Base-by-base conservation (phyloP, 2,888 invertebrate genomes). In the Thymelicus sylvestris region DNA sequence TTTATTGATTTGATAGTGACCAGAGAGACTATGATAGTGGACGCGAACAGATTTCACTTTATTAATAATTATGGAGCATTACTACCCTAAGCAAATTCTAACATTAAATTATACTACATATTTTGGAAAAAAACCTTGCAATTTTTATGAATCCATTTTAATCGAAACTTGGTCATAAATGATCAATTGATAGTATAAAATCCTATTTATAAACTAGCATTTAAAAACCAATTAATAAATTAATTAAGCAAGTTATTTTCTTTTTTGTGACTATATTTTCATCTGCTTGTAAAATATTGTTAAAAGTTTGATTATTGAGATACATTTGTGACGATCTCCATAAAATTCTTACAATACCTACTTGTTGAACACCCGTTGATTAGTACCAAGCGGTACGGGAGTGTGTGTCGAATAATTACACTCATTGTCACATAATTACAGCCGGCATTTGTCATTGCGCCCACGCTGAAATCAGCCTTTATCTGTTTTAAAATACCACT, bases 341-440 rank as follows among this genome's bases (percentile, higher is more conserved):
- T 4, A 59, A 59, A 75, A 78, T 79, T 81, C 81, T 81, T 79
- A 77, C 79, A 80, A 76, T 62, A 38, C 19, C 19, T 19, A 19
- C 24, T 55, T 39, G 48, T 50, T 60, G 60, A 70, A 70, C 82
- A 84, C 85, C 86, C 82, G 86, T 86, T 89, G 87, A 91, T 91
- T 89, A 89, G 84, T 84, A 86, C 64, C 24, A 39, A 64, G 47
- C 70, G 10, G 60, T 39, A 7, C 12, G 0, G 13, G 47, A 44
- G 62, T 62, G 65, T 50, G 70, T 70, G 66, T 66, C 79, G 77
- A 80, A 82, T 91, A 91, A 92, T 92, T 88, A 90, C 90, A 86
- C 87, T 90, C 89, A 92, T 92, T 92, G 91, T 91, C 90, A 88
- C 86, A 83, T 91, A 89, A 92, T 92, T 91, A 91, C 88, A 80